These are phyloP conservation scores for Drosophila elegans DNA, from an alignment of 1,140 invertebrate species.

Conservation along the genomic window DNA sequence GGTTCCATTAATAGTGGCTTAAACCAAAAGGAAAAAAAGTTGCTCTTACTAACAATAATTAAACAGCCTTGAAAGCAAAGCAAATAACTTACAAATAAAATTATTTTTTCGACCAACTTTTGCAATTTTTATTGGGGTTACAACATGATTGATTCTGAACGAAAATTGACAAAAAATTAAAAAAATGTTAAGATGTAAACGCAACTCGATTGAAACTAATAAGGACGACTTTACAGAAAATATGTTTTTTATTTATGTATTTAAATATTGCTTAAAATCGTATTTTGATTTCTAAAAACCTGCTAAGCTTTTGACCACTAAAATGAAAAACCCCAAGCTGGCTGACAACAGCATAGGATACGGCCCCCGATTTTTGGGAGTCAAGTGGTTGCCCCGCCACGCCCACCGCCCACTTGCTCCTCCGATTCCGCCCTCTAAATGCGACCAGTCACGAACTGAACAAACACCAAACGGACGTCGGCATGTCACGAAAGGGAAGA, in stretches of 20 bases:
- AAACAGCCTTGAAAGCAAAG: no score
- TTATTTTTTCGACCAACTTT: no score
- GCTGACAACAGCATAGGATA: constrained; percentile 44
- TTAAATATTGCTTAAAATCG: no score
- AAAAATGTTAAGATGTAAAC: no score
- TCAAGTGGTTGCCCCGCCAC: constrained; percentile 43
- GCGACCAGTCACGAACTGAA: constrained; percentile 61
- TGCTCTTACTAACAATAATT: background rate
- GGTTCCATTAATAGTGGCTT: background rate
- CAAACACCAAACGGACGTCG: constrained; percentile 54
- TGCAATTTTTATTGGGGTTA: no score
- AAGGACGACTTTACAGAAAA: no score
- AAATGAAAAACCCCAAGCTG: constrained; percentile 3
- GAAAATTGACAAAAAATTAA: no score
- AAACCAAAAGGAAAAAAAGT: background rate
- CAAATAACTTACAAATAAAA: no score
- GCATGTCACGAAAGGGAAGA: constrained; percentile 29
- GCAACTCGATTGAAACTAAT: no score
- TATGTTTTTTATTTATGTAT: no score
- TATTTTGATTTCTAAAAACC: no score
- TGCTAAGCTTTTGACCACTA: background rate
- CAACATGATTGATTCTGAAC: no score
- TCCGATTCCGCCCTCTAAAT: constrained; percentile 8
- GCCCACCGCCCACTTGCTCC: constrained; percentile 6
- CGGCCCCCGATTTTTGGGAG: constrained; percentile 30